Base-by-base conservation (phyloP, 1,140 invertebrate species). In the Trichonephila clavata region DNA sequence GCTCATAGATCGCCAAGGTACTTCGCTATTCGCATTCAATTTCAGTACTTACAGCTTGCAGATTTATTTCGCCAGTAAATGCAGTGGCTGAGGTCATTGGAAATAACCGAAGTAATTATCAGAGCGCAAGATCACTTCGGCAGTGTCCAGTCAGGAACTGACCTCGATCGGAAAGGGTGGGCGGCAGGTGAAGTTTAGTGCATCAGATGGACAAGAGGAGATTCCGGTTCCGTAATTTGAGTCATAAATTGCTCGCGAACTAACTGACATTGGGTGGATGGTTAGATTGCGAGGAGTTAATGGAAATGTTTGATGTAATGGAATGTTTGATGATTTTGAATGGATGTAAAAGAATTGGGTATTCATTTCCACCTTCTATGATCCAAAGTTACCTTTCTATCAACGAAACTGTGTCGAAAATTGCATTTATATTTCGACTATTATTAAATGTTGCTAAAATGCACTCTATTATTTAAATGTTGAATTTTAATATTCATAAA, bases 301-400 rank as follows among this genome's bases (percentile, higher is more conserved):
- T 86, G 84, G 84, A 86, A 86, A 86, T 61, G 84, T 86, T 86
- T 86, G 77, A 86, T 86, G 21, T 57, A 86, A 86, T 86, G n/a
- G 80, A 81, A 81, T 32, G 80, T 2, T n/a, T 59, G 84, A 86
- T 61, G 84, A n/a, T 14, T 32, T 61, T 50, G 50, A 50, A 13
- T 50, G 50, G 0, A 50, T 10, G 8, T 13, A 16, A 24, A 86
- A 86, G n/a, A 8, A 59, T 7, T 32, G 59, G 21, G 27, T 32
- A 61, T 86, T 86, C 59, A 86, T 86, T 86, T 86, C 60, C 84
- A n/a, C 50, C 32, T 61, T 39, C 39, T 39, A 2, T 50, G n/a
- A 0, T 2, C 1, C 27, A 20, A n/a, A 50, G 18, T 18, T 21
- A 4, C 5, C 5, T 43, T 50, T 50, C 14, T 7, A 2, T 57